Evolutionary conservation across 2,797 vertebrate species (phyloP), one percentile per base, ranked within the genome.

Genomic region (Morus bassanus): DNA sequence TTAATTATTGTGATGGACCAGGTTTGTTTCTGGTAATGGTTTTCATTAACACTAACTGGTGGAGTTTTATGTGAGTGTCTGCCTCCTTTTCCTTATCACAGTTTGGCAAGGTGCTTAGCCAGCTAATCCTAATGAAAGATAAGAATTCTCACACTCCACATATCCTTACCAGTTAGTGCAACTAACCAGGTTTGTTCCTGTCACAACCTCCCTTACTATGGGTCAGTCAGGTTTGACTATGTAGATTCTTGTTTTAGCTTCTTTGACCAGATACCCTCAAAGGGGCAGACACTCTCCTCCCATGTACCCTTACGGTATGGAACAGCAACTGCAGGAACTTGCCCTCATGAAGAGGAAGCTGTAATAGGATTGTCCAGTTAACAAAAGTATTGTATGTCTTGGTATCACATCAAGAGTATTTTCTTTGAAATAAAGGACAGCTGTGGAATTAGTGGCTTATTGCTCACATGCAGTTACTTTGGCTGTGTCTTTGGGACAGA

Each of bases 301-400:
- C 24, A 19, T 1, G 0, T 46, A 25, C 28, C 5, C 4, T 39
- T 76, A 11, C 0, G 0, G 5, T 51, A 24, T 46, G 39, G 22
- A 67, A 43, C 25, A 59, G 46, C 24, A 73, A 11, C 24, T 54
- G 18, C 18, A 69, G 43, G 17, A 72, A 39, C 25, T 68, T 74
- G 23, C 14, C 17, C 1, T 27, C 3, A 7, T 48, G 35, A 69
- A 57, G 37, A 85, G 33, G 30, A 89, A 61, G 17, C 28, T 48
- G 1, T 46, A 45, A 69, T 23, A 64, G 13, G 41, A 87, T n/a
- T 33, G 16, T 63, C 28, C 13, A 43, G 11, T 86, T 85, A 60
- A 50, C 12, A 45, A 7, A n/a, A 18, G 9, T 85, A 2, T 68
- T 75, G 0, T 37, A n/a, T 65, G 8, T 45, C 24, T 78, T 72